These are phyloP conservation scores for Paracanthobrama guichenoti DNA, from an alignment of 2,113 vertebrate species.

Conservation along the genomic window DNA sequence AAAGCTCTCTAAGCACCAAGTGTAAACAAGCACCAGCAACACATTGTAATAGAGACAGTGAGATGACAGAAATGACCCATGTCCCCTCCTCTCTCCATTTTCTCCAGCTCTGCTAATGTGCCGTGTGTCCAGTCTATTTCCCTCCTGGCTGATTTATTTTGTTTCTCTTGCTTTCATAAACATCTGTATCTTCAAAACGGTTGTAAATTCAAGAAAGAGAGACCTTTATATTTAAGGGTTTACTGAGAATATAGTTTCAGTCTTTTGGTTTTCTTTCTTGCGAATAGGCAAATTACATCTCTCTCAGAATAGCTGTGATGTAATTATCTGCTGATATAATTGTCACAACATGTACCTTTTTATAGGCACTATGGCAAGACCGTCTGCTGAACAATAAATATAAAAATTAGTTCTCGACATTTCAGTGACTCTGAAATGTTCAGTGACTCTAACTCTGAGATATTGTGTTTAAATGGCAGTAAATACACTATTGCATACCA, in stretches of 20 bases:
- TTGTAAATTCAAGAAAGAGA: background rate
- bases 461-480: background rate
- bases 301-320: background rate
- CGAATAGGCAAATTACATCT: background rate
- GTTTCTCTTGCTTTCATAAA: background rate
- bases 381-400: background rate
- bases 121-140: background rate
- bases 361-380: background rate
- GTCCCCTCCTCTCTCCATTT: background rate
- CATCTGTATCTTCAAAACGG: background rate
- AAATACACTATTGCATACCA: background rate
- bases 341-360: background rate
- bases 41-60: background rate
- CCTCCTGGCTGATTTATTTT: background rate
- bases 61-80: constrained; percentile 5
- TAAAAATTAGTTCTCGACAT: background rate
- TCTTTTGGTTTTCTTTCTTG: background rate
- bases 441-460: no score
- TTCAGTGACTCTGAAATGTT: background rate
- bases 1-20: constrained; percentile 12
- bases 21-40: background rate
- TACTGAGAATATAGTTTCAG: background rate
- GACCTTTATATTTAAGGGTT: background rate
- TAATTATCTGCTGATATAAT: background rate
- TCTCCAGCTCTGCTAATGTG: background rate